A percentile compares a stretch with the other conserved stretches of the same genome.
phyloP scores from a whole-genome alignment of 1,140 invertebrate genomes.

The Platyscapa corneri region DNA sequence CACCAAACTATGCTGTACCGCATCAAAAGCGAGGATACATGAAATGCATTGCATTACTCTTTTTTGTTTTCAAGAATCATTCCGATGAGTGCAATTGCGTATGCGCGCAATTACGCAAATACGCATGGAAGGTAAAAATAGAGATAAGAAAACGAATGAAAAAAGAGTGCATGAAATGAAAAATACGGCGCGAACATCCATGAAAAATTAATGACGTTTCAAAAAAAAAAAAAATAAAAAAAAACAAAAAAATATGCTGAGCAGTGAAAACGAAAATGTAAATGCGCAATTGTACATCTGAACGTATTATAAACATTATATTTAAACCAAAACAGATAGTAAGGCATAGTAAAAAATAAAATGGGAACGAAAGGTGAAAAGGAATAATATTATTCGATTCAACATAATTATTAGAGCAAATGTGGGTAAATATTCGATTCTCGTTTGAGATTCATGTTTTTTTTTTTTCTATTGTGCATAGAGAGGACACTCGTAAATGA shows the following conservation, averaged over 20 bases:
- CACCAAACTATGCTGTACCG: background rate
- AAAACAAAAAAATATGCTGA: slow-evolving; percentile 23
- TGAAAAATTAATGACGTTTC: slow-evolving; percentile 45
- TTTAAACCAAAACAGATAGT: slow-evolving; percentile 43
- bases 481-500: slow-evolving; percentile 7
- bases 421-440: slow-evolving; percentile 29
- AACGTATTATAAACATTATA: slow-evolving; percentile 38
- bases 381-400: slow-evolving; percentile 5
- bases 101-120: slow-evolving; percentile 7
- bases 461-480: slow-evolving; percentile 37
- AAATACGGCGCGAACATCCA: slow-evolving; percentile 8
- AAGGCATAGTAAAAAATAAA: slow-evolving; percentile 31
- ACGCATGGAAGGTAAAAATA: background rate
- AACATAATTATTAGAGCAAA: slow-evolving; percentile 7
- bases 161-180: slow-evolving; percentile 18
- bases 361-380: background rate
- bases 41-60: slow-evolving; percentile 23
- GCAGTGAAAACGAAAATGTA: slow-evolving; percentile 23
- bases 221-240: too few species aligned
- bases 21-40: background rate
- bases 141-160: slow-evolving; percentile 33
- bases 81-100: slow-evolving; percentile 36
- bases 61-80: slow-evolving; percentile 43
- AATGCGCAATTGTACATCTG: slow-evolving; percentile 11
- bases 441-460: slow-evolving; percentile 28